Evolutionary conservation across 2,888 invertebrate species (phyloP).

Genomic region (Tromatobia lineatoria): DNA sequence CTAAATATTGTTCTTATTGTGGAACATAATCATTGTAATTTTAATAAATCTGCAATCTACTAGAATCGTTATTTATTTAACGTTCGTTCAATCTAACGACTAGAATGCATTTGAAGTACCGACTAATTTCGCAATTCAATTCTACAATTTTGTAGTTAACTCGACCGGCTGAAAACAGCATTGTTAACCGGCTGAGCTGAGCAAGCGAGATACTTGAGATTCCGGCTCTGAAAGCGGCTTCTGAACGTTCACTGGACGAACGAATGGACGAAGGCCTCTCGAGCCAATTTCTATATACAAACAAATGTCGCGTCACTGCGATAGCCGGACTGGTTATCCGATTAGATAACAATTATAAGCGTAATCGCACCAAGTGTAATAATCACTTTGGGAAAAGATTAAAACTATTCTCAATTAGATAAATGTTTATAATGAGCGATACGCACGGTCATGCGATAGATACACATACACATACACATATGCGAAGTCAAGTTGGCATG

Average conservation of each 20-base stretch:
- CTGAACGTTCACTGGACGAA: background rate
- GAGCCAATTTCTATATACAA: background rate
- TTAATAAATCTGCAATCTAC: too few species aligned
- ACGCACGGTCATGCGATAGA: conserved; percentile 70
- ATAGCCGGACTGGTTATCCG: background rate
- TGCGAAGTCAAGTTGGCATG: background rate
- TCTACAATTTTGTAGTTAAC: too few species aligned
- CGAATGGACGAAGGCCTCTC: background rate
- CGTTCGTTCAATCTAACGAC: too few species aligned
- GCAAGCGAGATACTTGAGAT: background rate
- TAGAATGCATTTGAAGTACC: too few species aligned
- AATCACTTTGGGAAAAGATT: background rate
- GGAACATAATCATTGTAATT: too few species aligned
- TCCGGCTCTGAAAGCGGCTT: background rate
- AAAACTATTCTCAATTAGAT: background rate
- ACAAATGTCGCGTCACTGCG: background rate
- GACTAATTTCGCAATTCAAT: too few species aligned
- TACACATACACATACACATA: background rate
- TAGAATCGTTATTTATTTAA: too few species aligned
- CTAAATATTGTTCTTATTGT: too few species aligned
- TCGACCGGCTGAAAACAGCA: background rate
- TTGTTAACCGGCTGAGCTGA: background rate
- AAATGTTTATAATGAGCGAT: background rate
- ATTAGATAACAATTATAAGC: conserved; percentile 19
- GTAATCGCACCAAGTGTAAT: background rate